A percentile compares a stretch with the other conserved stretches of the same genome.
phyloP scores from a whole-genome alignment of 2,888 invertebrate genomes.

The Epistrophella euchroma region DNA sequence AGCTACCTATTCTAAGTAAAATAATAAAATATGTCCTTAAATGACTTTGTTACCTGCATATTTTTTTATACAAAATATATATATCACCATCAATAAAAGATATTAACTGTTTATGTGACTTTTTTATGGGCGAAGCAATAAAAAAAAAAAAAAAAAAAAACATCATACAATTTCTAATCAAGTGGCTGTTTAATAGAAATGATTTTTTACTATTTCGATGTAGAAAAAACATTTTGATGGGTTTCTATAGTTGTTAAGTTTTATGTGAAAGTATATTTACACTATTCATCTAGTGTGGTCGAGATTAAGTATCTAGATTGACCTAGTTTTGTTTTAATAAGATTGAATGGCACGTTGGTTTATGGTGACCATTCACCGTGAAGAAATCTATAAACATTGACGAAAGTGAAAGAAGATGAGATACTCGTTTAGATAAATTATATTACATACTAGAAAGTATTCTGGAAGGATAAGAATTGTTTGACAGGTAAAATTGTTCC shows the following conservation, averaged over 20 bases:
- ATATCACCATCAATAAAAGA: conserved; percentile 52
- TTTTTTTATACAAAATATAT: conserved; percentile 1
- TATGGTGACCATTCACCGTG: neutral
- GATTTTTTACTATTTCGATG: too few species aligned
- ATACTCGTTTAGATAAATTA: too few species aligned
- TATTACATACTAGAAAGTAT: too few species aligned
- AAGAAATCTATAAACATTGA: neutral
- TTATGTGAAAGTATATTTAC: conserved; percentile 19
- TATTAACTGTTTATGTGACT: conserved; percentile 72
- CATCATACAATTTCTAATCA: conserved; percentile 52
- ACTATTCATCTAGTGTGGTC: conserved; percentile 17
- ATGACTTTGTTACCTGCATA: conserved; percentile 37
- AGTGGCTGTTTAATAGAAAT: conserved; percentile 62
- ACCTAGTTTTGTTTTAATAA: conserved; percentile 27
- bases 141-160: conserved; percentile 21
- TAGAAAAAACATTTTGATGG: conserved; percentile 41
- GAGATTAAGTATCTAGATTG: conserved; percentile 37
- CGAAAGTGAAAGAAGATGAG: too few species aligned
- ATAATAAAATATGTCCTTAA: conserved; percentile 11
- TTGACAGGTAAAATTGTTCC: too few species aligned
- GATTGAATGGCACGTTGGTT: neutral
- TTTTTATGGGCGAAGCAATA: conserved; percentile 55
- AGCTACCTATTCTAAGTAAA: neutral
- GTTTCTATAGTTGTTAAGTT: conserved; percentile 9
- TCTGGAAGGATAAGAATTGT: too few species aligned